These are phyloP conservation scores for Nymphalis c-album DNA, from an alignment of 2,888 invertebrate genomes.

Conservation along the genomic window DNA sequence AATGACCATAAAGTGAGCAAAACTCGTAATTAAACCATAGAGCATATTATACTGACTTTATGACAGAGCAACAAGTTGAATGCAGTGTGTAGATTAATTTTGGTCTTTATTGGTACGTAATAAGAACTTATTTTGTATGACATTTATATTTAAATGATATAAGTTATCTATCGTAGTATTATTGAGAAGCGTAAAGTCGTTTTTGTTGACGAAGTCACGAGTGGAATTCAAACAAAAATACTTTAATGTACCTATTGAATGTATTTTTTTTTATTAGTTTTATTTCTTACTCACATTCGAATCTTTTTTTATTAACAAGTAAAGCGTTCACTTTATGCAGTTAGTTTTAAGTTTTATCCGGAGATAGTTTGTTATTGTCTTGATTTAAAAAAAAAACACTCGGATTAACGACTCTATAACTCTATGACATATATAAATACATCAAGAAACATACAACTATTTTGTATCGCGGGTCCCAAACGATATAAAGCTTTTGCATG, in stretches of 20 bases:
- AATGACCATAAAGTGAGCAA: conserved; percentile 19
- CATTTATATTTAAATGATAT: neutral
- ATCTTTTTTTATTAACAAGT: too few species aligned
- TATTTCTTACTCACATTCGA: neutral
- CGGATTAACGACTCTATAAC: too few species aligned
- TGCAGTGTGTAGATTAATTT: neutral
- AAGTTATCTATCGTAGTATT: neutral
- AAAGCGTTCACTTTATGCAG: too few species aligned
- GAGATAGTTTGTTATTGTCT: too few species aligned
- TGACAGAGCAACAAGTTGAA: neutral
- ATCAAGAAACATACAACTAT: too few species aligned
- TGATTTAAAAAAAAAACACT: too few species aligned
- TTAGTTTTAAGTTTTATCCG: too few species aligned
- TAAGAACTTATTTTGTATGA: neutral
- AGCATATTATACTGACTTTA: conserved; percentile 3
- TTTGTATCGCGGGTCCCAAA: too few species aligned
- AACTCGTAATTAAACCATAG: conserved; percentile 20
- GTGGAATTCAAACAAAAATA: neutral
- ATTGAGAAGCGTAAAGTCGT: neutral
- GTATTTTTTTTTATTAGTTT: neutral
- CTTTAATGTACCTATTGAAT: neutral
- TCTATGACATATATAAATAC: too few species aligned
- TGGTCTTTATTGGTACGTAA: neutral
- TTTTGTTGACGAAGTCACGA: neutral
- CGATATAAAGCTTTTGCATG: too few species aligned